Evolutionary conservation across 2,113 vertebrate species (phyloP).

Genomic region (Felis chaus): DNA sequence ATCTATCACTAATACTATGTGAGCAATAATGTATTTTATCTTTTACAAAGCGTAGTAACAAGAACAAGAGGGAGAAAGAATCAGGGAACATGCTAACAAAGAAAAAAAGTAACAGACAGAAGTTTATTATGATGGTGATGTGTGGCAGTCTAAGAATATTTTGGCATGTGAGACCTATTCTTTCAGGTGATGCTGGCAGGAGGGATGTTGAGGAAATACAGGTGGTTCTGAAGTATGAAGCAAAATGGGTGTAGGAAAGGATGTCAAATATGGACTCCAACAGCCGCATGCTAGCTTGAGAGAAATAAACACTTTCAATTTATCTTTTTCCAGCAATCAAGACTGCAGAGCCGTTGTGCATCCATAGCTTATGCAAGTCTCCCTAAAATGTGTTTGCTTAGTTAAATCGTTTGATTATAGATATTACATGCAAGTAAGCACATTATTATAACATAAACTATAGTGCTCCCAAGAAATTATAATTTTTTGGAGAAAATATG

Average conservation of each 20-base stretch:
- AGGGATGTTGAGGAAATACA: conserved; percentile 22
- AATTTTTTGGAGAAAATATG: conserved; percentile 12
- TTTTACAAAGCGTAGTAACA: background rate
- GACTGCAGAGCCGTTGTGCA: background rate
- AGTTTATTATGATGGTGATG: background rate
- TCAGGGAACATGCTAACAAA: background rate
- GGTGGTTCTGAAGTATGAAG: conserved; percentile 5
- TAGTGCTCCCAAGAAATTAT: background rate
- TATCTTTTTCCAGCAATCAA: background rate
- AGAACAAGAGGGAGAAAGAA: background rate
- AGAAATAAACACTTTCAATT: conserved; percentile 13
- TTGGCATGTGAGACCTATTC: background rate
- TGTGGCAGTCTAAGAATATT: background rate
- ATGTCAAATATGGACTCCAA: background rate
- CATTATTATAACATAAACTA: background rate
- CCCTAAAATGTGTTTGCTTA: conserved; percentile 2
- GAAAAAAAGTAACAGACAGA: background rate
- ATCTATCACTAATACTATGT: background rate
- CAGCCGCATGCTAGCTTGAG: background rate
- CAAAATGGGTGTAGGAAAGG: background rate
- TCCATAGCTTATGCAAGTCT: background rate
- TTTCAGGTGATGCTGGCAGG: background rate
- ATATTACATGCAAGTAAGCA: background rate
- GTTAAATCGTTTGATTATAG: conserved; percentile 26
- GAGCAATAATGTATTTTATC: background rate